These are phyloP conservation scores for Aphidius gifuensis DNA, from an alignment of 1,140 invertebrate species.

Conservation along the genomic window DNA sequence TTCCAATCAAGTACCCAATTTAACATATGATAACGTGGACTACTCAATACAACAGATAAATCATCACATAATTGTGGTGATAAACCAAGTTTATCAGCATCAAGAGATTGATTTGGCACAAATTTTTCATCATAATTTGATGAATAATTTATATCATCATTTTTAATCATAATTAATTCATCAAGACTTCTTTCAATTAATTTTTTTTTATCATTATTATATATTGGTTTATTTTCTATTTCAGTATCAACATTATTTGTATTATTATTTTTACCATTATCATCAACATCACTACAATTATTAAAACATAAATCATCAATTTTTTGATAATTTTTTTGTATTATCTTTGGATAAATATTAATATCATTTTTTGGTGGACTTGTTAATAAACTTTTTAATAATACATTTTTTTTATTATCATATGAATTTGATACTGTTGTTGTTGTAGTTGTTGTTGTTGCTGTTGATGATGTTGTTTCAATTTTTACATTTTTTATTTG, in stretches of 20 bases:
- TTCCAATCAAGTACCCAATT: conserved; percentile 63
- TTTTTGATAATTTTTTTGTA: conserved; percentile 18
- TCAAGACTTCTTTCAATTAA: conserved; percentile 43
- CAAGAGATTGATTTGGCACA: conserved; percentile 52
- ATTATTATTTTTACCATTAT: neutral
- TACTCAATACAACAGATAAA: conserved; percentile 60
- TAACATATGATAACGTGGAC: conserved; percentile 62
- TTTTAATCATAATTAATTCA: conserved; percentile 50
- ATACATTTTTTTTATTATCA: conserved; percentile 34
- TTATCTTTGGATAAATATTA: conserved; percentile 30
- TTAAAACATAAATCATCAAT: conserved; percentile 40
- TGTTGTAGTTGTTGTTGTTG: conserved; percentile 27
- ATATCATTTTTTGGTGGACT: conserved; percentile 28
- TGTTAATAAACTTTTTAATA: conserved; percentile 41
- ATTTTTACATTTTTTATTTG: neutral
- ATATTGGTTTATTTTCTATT: conserved; percentile 19
- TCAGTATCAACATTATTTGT: neutral
- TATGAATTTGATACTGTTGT: conserved; percentile 35
- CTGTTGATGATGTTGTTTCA: neutral
- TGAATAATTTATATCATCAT: conserved; percentile 46
- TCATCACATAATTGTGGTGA: conserved; percentile 62
- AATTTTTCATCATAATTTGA: conserved; percentile 54
- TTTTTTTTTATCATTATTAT: neutral
- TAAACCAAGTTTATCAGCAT: conserved; percentile 57
- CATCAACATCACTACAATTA: conserved; percentile 34